Conservation (phyloP, 2,888 invertebrate genomes). For the Cerastoderma edule region DNA sequence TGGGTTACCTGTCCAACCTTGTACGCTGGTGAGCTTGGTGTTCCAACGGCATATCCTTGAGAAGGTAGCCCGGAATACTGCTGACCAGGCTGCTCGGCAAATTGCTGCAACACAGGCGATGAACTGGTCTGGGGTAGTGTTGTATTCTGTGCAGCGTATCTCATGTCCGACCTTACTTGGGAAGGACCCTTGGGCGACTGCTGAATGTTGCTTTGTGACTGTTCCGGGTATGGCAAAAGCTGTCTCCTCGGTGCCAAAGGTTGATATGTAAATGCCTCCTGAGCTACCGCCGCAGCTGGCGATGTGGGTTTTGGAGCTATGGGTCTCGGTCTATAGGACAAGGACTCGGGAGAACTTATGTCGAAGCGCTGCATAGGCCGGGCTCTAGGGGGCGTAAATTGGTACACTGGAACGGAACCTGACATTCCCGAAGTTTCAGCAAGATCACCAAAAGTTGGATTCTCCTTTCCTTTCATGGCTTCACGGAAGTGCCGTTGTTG, state of each 20-base stretch:
- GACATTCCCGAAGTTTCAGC: no score
- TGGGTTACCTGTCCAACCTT: no score
- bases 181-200: no score
- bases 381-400: not conserved
- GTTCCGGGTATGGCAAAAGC: not conserved
- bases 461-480: no score
- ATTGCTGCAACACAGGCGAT: no score
- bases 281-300: not conserved
- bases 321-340: not conserved
- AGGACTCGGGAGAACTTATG: not conserved
- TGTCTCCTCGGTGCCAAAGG: not conserved
- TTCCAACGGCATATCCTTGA: not conserved
- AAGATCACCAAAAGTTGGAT: no score
- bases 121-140: no score
- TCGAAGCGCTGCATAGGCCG: not conserved
- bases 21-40: not conserved
- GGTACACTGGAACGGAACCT: no score
- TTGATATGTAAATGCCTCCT: no score
- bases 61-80: not conserved
- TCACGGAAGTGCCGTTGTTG: not conserved
- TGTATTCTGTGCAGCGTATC: no score
- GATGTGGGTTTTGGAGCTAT: conserved; percentile 7
- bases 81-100: no score
- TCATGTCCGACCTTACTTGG: no score
- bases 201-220: not conserved